Evolutionary conservation across 2,888 invertebrate species (phyloP).

Genomic region (Halictus ligatus): DNA sequence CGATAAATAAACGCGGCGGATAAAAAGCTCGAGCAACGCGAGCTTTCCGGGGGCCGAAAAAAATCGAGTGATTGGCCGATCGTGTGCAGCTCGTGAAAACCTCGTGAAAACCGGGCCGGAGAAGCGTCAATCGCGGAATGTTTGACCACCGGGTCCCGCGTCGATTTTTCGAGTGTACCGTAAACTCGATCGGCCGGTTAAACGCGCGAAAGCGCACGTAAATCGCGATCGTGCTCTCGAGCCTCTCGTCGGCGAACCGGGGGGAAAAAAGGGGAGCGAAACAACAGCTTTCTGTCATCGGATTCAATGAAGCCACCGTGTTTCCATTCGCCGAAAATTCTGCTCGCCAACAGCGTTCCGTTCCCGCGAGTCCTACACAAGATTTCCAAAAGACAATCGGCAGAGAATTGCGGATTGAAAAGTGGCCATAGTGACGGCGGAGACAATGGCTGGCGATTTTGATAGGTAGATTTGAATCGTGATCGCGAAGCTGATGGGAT

Average conservation of each 20-base stretch:
- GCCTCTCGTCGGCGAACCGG: background rate
- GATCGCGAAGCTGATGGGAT: slow-evolving; percentile 52
- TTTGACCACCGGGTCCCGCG: slow-evolving; percentile 37
- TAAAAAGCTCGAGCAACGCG: background rate
- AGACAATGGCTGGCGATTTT: slow-evolving; percentile 52
- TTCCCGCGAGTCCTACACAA: background rate
- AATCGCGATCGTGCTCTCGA: slow-evolving; percentile 29
- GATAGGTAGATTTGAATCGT: slow-evolving; percentile 51
- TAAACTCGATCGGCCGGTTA: slow-evolving; percentile 50
- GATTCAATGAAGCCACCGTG: background rate
- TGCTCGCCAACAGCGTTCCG: background rate
- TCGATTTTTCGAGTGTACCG: slow-evolving; percentile 45
- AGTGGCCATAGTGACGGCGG: background rate
- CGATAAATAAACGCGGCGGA: background rate
- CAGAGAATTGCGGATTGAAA: background rate
- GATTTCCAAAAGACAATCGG: background rate
- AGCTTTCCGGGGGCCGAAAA: too few species aligned
- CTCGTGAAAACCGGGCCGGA: slow-evolving; percentile 21
- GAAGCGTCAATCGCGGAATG: slow-evolving; percentile 47
- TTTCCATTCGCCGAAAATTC: background rate
- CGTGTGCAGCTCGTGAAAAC: background rate
- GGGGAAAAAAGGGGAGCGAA: background rate
- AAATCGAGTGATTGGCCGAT: slow-evolving; percentile 13
- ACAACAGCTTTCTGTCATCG: background rate
- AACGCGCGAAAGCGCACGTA: slow-evolving; percentile 41